phyloP scores from a whole-genome alignment of 1,140 invertebrate genomes.

The Drosophila subobscura region DNA sequence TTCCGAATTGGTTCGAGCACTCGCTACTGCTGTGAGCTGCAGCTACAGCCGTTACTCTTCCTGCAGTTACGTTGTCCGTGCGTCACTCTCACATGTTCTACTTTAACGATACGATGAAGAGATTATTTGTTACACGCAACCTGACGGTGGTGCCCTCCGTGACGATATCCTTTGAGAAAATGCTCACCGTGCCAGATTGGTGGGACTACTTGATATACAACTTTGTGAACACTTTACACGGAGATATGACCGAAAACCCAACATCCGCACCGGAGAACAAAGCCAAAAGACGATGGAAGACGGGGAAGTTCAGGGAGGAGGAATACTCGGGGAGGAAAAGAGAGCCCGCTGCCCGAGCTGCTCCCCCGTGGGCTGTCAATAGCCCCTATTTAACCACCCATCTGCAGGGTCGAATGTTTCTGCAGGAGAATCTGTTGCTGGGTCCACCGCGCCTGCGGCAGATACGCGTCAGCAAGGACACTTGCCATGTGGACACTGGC shows the following conservation, averaged over 20 bases:
- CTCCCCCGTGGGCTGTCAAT: too few relatives aligned
- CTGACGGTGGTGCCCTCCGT: constrained; percentile 47
- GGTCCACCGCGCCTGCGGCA: constrained; percentile 73
- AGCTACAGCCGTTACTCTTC: too few relatives aligned
- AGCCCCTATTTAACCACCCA: not conserved
- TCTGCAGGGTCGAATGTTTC: constrained; percentile 47
- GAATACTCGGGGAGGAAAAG: too few relatives aligned
- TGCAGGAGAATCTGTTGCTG: constrained; percentile 67
- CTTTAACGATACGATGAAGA: constrained; percentile 71
- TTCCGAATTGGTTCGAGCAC: too few relatives aligned
- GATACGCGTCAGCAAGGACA: constrained; percentile 64
- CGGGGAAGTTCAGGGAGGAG: too few relatives aligned
- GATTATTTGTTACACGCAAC: constrained; percentile 55
- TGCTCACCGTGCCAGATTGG: constrained; percentile 68
- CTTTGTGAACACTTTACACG: constrained; percentile 63
- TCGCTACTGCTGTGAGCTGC: too few relatives aligned
- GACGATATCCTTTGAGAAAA: constrained; percentile 57
- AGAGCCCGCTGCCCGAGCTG: too few relatives aligned
- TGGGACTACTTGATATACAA: constrained; percentile 64
- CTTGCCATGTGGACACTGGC: constrained; percentile 65
- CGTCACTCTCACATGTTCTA: constrained; percentile 78
- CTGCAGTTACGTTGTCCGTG: constrained; percentile 61
- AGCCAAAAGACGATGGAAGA: not conserved
- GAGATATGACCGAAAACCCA: constrained; percentile 31
- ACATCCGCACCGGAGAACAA: too few relatives aligned